These are phyloP conservation scores for Myopa tessellatipennis DNA, from an alignment of 2,888 invertebrate genomes.

Conservation along the genomic window DNA sequence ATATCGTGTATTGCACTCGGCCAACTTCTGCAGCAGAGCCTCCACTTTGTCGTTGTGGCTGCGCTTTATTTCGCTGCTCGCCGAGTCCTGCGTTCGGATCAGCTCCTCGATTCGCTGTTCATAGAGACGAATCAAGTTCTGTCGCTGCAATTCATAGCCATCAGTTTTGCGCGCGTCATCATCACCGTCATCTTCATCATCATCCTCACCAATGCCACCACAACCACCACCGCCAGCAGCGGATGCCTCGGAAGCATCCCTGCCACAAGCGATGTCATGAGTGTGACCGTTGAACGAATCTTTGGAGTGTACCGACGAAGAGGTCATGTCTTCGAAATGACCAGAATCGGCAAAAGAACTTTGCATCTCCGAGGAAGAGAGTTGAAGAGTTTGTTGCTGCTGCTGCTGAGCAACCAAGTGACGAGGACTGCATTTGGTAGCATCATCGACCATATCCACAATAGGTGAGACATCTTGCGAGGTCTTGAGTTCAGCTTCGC, in stretches of 20 bases:
- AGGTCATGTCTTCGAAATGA: constrained; percentile 84
- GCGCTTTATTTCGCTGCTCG: constrained; percentile 81
- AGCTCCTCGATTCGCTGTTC: constrained; percentile 82
- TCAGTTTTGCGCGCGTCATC: constrained; percentile 59
- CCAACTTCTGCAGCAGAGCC: constrained; percentile 76
- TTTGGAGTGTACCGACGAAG: constrained; percentile 82
- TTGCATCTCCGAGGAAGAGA: constrained; percentile 73
- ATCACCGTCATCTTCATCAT: constrained; percentile 41
- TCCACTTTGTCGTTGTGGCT: constrained; percentile 84
- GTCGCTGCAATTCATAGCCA: constrained; percentile 75
- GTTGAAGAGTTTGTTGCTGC: constrained; percentile 49
- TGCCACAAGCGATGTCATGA: constrained; percentile 68
- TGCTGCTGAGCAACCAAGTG: constrained; percentile 53
- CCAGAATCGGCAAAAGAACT: constrained; percentile 87
- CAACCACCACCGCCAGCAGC: constrained; percentile 49
- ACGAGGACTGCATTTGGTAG: constrained; percentile 65
- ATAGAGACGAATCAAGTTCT: constrained; percentile 77
- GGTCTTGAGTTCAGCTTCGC: constrained; percentile 75
- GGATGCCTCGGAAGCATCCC: constrained; percentile 45
- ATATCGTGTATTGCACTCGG: constrained; percentile 81
- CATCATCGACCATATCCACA: constrained; percentile 70
- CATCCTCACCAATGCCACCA: constrained; percentile 40
- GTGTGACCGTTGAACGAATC: constrained; percentile 71
- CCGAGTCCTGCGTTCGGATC: constrained; percentile 72
- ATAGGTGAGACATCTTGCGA: constrained; percentile 71